Percentiles rank a stretch among this genome's conserved stretches.
phyloP scores from a whole-genome alignment of 1,140 invertebrate species.

The Chionoecetes opilio region DNA sequence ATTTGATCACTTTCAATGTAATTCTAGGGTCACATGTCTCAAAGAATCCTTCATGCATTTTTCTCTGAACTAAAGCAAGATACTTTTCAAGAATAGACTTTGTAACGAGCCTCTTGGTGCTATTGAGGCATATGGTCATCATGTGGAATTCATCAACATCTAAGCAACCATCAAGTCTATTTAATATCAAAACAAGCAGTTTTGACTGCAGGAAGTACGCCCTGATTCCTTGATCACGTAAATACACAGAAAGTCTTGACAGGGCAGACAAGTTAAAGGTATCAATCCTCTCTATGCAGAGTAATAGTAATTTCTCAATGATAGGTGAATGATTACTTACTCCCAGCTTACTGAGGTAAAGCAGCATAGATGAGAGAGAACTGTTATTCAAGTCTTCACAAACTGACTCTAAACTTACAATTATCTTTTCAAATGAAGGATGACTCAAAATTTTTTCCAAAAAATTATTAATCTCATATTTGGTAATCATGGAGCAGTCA shows the following conservation, averaged over 20 bases:
- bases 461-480: slow-evolving; percentile 20
- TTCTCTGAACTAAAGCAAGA: slow-evolving; percentile 37
- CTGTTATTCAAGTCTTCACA: slow-evolving; percentile 60
- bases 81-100: slow-evolving; percentile 52
- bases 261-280: slow-evolving; percentile 60
- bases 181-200: slow-evolving; percentile 14
- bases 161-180: slow-evolving; percentile 39
- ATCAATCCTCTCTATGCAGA: slow-evolving; percentile 52
- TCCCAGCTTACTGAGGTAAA: slow-evolving; percentile 66
- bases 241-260: slow-evolving; percentile 66
- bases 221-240: slow-evolving; percentile 63
- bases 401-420: slow-evolving; percentile 24
- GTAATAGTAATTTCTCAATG: slow-evolving; percentile 57
- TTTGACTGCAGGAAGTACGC: slow-evolving; percentile 69
- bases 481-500: slow-evolving; percentile 39
- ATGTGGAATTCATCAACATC: slow-evolving; percentile 58
- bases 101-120: slow-evolving; percentile 61
- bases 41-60: slow-evolving; percentile 49
- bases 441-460: slow-evolving; percentile 63
- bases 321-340: slow-evolving; percentile 37
- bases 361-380: slow-evolving; percentile 58
- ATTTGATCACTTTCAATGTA: slow-evolving; percentile 61
- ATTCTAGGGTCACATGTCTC: slow-evolving; percentile 54
- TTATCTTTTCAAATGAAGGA: slow-evolving; percentile 56
- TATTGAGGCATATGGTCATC: slow-evolving; percentile 70